Evolutionary conservation across 2,113 vertebrate species (phyloP).

Genomic region (Lycaon pictus): DNA sequence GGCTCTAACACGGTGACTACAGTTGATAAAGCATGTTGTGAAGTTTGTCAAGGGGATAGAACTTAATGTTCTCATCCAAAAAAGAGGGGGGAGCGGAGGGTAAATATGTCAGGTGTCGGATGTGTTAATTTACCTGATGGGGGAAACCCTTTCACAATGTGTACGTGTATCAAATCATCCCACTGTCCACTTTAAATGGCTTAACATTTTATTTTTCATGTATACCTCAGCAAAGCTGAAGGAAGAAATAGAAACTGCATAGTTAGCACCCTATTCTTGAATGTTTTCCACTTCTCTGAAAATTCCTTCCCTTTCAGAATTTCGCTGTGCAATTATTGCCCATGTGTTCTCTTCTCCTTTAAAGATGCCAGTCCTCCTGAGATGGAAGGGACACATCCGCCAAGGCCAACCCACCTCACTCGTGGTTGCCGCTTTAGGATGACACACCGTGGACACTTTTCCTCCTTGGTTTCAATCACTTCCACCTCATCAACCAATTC

Average conservation of each 20-base stretch:
- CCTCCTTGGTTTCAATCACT: slow-evolving; percentile 32
- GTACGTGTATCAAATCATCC: neutral
- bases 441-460: neutral
- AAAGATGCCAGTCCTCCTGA: neutral
- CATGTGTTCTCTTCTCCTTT: neutral
- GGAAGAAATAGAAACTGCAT: neutral
- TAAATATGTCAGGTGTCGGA: neutral
- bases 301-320: neutral
- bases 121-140: neutral
- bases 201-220: neutral
- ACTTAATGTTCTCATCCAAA: neutral
- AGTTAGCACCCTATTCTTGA: neutral
- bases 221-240: neutral
- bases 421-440: neutral
- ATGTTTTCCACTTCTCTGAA: neutral
- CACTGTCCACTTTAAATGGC: neutral
- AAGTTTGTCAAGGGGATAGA: neutral
- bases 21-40: neutral
- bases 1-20: no score
- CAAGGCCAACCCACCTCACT: neutral
- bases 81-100: neutral
- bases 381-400: neutral
- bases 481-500: slow-evolving; percentile 74
- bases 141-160: neutral
- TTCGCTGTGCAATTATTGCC: neutral